phyloP scores from a whole-genome alignment of 2,888 invertebrate genomes.

The Ariolimax columbianus region DNA sequence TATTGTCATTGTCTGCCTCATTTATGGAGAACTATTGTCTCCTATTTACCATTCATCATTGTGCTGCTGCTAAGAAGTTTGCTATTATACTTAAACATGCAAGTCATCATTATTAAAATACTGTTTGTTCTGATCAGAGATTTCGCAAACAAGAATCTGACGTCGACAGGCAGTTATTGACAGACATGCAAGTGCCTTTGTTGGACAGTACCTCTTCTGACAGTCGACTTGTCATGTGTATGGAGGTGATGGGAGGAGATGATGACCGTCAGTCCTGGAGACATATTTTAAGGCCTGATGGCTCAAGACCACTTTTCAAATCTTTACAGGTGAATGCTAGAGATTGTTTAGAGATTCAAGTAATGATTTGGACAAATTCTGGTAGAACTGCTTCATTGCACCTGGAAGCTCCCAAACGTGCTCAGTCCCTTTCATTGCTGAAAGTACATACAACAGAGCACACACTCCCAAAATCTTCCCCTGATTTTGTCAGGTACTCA shows the following conservation, averaged over 20 bases:
- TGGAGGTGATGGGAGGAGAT: conserved; percentile 44
- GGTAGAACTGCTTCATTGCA: too few species aligned
- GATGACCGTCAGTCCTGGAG: conserved; percentile 43
- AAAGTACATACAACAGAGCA: too few species aligned
- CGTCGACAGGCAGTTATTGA: conserved; percentile 47
- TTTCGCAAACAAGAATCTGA: conserved; percentile 47
- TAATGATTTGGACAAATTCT: too few species aligned
- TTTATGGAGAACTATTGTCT: too few species aligned
- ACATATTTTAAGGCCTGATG: conserved; percentile 45
- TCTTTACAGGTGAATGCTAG: conserved; percentile 43
- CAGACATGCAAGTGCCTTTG: conserved; percentile 48
- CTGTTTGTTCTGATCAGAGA: too few species aligned
- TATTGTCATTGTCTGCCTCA: too few species aligned
- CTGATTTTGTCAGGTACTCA: too few species aligned
- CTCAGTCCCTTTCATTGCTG: too few species aligned
- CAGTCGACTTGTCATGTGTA: conserved; percentile 47
- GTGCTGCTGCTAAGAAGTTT: neutral
- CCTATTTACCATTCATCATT: neutral
- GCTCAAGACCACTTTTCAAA: conserved; percentile 43
- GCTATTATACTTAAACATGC: too few species aligned
- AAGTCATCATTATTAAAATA: neutral
- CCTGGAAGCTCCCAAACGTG: too few species aligned
- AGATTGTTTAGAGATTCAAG: neutral
- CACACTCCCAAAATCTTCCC: too few species aligned
- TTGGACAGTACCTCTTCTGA: conserved; percentile 45